Evolutionary conservation across 2,888 invertebrate species (phyloP).

Genomic region (Tetanocera ferruginea): DNA sequence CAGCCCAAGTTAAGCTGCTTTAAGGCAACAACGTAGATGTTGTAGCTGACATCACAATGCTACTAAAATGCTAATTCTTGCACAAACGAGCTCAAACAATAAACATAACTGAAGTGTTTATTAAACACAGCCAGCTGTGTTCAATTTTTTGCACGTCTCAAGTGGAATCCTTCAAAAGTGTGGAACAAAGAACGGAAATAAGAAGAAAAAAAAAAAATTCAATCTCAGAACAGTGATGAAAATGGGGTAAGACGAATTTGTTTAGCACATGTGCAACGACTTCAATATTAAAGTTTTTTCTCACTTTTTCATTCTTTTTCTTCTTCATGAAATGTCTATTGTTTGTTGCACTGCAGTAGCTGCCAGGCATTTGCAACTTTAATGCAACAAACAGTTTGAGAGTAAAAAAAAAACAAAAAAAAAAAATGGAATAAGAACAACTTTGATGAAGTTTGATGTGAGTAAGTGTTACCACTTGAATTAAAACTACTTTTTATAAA

Average conservation of each 20-base stretch:
- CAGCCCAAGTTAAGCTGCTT: not conserved
- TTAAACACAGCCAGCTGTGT: constrained; percentile 46
- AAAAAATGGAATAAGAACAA: too few relatives aligned
- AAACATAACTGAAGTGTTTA: constrained; percentile 44
- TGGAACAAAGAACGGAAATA: not conserved
- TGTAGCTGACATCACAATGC: not conserved
- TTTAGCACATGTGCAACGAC: not conserved
- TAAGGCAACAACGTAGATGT: not conserved
- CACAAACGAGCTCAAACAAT: constrained; percentile 23
- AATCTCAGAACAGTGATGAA: not conserved
- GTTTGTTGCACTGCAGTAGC: not conserved
- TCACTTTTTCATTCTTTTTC: not conserved
- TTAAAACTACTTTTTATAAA: not conserved
- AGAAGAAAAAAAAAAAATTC: not conserved
- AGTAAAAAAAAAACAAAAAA: not conserved
- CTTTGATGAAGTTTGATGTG: not conserved
- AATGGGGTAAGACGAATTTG: not conserved
- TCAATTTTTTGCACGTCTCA: constrained; percentile 17
- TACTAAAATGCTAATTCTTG: constrained; percentile 16
- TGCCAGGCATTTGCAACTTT: not conserved
- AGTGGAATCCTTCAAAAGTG: constrained; percentile 1
- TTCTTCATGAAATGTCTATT: not conserved
- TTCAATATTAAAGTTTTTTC: not conserved
- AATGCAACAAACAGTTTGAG: not conserved
- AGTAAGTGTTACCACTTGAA: constrained; percentile 15